These are phyloP conservation scores for Isotomurus palustris DNA, from an alignment of 2,888 invertebrate species.

Conservation along the genomic window DNA sequence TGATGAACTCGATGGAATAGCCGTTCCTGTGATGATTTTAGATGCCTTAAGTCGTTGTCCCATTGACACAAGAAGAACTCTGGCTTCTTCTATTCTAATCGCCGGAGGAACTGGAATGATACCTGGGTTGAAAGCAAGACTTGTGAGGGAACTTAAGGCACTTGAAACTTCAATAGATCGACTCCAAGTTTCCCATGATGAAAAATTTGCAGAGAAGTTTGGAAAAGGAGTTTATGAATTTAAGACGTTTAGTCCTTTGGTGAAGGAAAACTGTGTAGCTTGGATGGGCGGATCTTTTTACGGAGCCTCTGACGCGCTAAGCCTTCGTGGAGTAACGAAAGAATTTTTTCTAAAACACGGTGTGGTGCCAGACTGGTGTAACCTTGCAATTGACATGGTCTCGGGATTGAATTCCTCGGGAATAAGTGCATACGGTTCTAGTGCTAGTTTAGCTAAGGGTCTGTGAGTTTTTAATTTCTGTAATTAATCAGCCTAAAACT, in stretches of 20 bases:
- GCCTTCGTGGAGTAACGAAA: conserved; percentile 65
- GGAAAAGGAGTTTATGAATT: conserved; percentile 52
- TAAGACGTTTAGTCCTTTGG: conserved; percentile 75
- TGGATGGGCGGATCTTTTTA: conserved; percentile 85
- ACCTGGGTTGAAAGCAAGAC: conserved; percentile 74
- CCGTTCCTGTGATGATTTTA: conserved; percentile 77
- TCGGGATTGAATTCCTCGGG: conserved; percentile 13
- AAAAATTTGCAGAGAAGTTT: conserved; percentile 17
- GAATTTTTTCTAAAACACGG: conserved; percentile 68
- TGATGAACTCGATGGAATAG: conserved; percentile 69
- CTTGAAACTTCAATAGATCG: conserved; percentile 58
- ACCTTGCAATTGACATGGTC: conserved; percentile 57
- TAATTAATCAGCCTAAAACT: background rate
- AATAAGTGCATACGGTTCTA: conserved; percentile 4
- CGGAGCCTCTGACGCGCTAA: conserved; percentile 69
- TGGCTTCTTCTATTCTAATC: conserved; percentile 79
- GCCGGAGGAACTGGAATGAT: conserved; percentile 81
- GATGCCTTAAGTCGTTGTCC: conserved; percentile 69
- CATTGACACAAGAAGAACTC: conserved; percentile 68
- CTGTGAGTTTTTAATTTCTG: background rate
- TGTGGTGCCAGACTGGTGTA: conserved; percentile 77
- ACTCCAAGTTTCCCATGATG: conserved; percentile 55
- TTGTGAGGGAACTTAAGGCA: conserved; percentile 69
- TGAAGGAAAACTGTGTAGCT: conserved; percentile 73
- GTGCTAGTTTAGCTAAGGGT: background rate